Conservation (phyloP, 1,140 invertebrate species). For the Bombus soroeensis region DNA sequence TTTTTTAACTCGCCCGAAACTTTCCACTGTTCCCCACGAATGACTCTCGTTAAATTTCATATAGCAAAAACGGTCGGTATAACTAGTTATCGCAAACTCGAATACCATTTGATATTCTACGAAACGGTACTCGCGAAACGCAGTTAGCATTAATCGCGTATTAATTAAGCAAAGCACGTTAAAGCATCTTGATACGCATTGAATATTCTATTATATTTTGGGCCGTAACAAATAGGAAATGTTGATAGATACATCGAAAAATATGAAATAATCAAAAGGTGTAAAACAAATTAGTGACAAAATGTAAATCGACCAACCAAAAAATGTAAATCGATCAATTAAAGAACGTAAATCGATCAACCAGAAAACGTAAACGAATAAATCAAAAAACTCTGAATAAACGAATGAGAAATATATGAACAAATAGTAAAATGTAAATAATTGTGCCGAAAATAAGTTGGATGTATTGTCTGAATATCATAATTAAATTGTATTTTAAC, state of each 20-base stretch:
- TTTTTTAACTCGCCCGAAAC: neutral
- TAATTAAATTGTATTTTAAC: too few relatives aligned
- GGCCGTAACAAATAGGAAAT: neutral
- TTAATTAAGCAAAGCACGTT: constrained; percentile 1
- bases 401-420: neutral
- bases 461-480: neutral
- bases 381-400: too few relatives aligned
- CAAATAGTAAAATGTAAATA: neutral
- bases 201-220: too few relatives aligned
- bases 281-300: neutral
- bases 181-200: neutral
- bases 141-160: neutral
- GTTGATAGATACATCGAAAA: too few relatives aligned
- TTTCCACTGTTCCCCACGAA: neutral
- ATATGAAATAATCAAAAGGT: neutral
- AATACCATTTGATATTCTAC: too few relatives aligned
- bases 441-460: neutral
- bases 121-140: neutral
- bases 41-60: too few relatives aligned
- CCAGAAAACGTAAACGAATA: too few relatives aligned
- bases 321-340: neutral
- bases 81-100: neutral
- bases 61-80: neutral
- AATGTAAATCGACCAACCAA: neutral
- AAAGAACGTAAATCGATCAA: neutral